Evolutionary conservation across 2,888 invertebrate genomes (phyloP).

Genomic region (Lithophane ornitopus): DNA sequence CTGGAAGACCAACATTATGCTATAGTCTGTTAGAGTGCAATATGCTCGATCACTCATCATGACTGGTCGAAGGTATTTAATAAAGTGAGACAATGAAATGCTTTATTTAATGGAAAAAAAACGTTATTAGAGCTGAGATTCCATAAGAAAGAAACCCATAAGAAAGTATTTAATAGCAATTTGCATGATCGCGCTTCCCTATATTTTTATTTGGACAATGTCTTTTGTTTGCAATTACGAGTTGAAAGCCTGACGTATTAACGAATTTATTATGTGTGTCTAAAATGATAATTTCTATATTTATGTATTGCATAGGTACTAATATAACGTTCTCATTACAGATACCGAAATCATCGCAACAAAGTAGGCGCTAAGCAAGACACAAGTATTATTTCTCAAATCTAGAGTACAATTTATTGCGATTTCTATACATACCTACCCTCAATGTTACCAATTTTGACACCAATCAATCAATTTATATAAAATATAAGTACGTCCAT

Average conservation of each 20-base stretch:
- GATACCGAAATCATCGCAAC: constrained; percentile 63
- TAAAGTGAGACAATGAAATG: neutral
- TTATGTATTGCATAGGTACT: neutral
- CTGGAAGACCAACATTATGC: neutral
- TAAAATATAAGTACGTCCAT: constrained; percentile 48
- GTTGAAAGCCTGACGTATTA: neutral
- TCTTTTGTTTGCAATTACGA: neutral
- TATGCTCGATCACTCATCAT: too few relatives aligned
- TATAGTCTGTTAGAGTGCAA: neutral
- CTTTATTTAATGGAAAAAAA: neutral
- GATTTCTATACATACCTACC: constrained; percentile 37
- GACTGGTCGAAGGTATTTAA: too few relatives aligned
- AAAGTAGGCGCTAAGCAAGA: constrained; percentile 64
- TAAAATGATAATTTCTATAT: neutral
- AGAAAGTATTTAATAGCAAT: neutral
- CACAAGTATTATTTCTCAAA: constrained; percentile 72
- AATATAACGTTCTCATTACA: constrained; percentile 58
- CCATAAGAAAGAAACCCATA: neutral
- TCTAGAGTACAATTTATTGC: constrained; percentile 57
- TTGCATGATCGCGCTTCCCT: neutral
- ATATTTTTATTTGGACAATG: neutral
- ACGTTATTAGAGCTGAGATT: neutral
- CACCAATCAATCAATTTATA: constrained; percentile 38
- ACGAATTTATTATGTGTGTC: too few relatives aligned
- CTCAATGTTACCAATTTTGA: constrained; percentile 32